Percentiles rank a stretch among this genome's conserved stretches.
Evolutionary conservation across 2,797 vertebrate species (phyloP).

Genomic region (Betta splendens): DNA sequence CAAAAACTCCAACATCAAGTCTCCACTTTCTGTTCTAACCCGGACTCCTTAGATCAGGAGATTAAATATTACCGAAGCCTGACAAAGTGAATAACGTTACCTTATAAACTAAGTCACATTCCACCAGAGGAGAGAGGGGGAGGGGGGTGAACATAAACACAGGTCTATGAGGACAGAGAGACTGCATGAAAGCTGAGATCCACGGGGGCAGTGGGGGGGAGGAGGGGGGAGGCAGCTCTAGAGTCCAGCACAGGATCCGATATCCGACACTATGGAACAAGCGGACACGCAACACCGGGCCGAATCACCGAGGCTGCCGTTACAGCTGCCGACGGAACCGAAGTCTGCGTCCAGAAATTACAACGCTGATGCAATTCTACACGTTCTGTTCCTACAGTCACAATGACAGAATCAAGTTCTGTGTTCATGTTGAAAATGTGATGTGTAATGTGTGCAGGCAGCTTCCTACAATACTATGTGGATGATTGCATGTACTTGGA

Average conservation of each 20-base stretch:
- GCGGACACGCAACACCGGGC: constrained; percentile 66
- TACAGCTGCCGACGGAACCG: constrained; percentile 12
- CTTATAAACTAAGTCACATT: too few species aligned
- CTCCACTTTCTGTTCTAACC: background rate
- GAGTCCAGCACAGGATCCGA: constrained; percentile 67
- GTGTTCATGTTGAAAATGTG: too few species aligned
- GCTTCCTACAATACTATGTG: too few species aligned
- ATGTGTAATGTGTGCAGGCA: too few species aligned
- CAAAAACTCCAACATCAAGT: too few species aligned
- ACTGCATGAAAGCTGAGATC: constrained; percentile 63
- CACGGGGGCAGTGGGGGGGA: too few species aligned
- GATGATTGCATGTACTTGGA: too few species aligned
- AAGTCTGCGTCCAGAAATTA: background rate
- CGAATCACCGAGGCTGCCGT: constrained; percentile 3
- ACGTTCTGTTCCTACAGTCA: too few species aligned
- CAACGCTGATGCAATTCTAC: fast-evolving
- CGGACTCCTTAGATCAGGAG: too few species aligned
- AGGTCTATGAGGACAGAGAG: constrained; percentile 33
- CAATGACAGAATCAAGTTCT: too few species aligned
- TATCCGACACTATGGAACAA: constrained; percentile 78
- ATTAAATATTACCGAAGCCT: too few species aligned
- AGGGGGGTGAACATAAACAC: constrained; percentile 7
- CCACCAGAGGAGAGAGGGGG: constrained; percentile 15
- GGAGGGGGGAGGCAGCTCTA: constrained; percentile 21
- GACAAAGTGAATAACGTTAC: too few species aligned